Base-by-base conservation (phyloP, 2,797 vertebrate species). In the Sebastes reedi region DNA sequence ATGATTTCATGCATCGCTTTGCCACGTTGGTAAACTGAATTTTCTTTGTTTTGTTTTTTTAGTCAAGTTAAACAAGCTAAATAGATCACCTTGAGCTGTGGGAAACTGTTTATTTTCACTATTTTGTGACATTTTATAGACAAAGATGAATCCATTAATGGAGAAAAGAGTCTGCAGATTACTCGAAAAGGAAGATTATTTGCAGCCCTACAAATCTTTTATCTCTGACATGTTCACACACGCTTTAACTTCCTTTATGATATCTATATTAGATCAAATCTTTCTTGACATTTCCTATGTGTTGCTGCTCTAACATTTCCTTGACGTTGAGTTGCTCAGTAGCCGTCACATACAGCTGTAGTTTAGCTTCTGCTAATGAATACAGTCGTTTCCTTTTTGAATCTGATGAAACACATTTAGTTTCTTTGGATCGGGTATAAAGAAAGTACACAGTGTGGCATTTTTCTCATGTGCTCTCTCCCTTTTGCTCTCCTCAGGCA, bases 401-500 rank as follows among this genome's bases (percentile, higher is more conserved):
- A 18, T 42, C 11, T 70, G 0, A 34, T 20, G 18, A 67, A 6
- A 59, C 6, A 2, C 2, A 25, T 70, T 36, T 29, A 8, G 6
- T 71, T 58, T 52, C 22, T 56, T 42, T 7, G 4, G 5, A 72
- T 69, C 67, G 14, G 22, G 11, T 64, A 16, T 25, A 71, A 62
- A 58, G 16, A 71, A 50, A 16, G 7, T 46, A 4, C 39, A 50
- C 4, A 10, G 2, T 54, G 20, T 64, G 27, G 8, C 1, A 3
- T 60, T 67, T 55, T 50, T 34, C 76, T 88, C 73, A 86, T 55
- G 11, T 14, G 3, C 25, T 61, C 10, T 6, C 18, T 18, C 58
- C 0, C 8, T 36, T 67, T 80, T 22, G 32, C 58, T 27, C 8
- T 83, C 64, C 67, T 79, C 27, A 96, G 96, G 90, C 94, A 95